A percentile compares a stretch with the other conserved stretches of the same genome.
These are phyloP conservation scores for Hypanus sabinus DNA, from an alignment of 2,113 vertebrate genomes.

Conservation along the genomic window DNA sequence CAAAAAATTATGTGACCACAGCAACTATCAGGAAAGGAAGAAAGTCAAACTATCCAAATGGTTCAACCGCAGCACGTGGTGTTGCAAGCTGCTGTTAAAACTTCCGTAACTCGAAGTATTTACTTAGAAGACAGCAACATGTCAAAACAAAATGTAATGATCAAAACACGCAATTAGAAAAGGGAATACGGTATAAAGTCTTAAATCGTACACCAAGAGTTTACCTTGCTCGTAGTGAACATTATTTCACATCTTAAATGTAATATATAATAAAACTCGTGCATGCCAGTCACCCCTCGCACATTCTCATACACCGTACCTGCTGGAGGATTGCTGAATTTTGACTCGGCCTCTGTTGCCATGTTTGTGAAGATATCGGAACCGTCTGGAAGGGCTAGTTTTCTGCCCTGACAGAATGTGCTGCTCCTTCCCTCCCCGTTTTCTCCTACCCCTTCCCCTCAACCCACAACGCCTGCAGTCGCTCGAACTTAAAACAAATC, in stretches of 20 bases:
- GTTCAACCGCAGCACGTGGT: not conserved
- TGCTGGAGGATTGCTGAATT: not conserved
- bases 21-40: not conserved
- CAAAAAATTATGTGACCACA: not conserved
- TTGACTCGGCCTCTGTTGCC: slow-evolving; percentile 7
- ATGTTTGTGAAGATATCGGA: not conserved
- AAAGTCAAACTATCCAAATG: not conserved
- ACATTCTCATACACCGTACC: not conserved
- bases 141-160: not conserved
- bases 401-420: not conserved
- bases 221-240: not conserved
- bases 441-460: not conserved
- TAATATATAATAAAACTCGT: not conserved
- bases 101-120: not conserved
- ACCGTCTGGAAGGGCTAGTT: not conserved
- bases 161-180: too few relatives aligned
- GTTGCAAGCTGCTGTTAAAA: not conserved
- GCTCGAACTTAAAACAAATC: slow-evolving; percentile 17
- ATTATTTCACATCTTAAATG: not conserved
- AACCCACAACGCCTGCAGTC: not conserved
- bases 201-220: not conserved
- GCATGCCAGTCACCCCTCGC: not conserved
- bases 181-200: too few relatives aligned
- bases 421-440: not conserved
- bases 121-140: not conserved